A percentile compares a stretch with the other conserved stretches of the same genome.
Conservation (phyloP, 2,113 vertebrate genomes). For the Eubucco bourcierii region DNA sequence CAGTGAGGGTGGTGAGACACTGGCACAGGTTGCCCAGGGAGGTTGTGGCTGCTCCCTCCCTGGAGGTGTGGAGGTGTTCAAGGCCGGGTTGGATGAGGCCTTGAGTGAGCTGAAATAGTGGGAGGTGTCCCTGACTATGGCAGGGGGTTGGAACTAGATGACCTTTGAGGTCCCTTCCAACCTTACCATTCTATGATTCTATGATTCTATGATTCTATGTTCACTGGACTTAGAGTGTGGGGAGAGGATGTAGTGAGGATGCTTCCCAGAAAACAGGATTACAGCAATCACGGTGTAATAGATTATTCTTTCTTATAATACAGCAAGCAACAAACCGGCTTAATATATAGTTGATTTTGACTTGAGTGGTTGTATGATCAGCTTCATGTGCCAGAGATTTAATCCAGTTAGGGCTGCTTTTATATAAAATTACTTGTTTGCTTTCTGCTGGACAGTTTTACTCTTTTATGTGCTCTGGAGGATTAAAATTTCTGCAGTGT, state of each 20-base stretch:
- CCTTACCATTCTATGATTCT: no score
- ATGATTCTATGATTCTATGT: no score
- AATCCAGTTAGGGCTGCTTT: neutral
- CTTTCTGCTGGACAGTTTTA: neutral
- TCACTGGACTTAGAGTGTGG: neutral
- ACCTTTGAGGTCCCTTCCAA: no score
- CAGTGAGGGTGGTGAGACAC: no score
- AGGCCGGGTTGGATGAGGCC: no score
- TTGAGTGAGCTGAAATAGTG: no score
- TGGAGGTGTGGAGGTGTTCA: no score
- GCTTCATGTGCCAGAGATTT: constrained; percentile 5
- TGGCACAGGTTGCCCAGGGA: no score
- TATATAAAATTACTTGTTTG: neutral
- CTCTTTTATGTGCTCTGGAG: neutral
- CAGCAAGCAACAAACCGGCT: neutral
- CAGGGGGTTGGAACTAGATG: no score
- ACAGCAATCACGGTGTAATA: neutral
- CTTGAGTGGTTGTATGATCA: neutral
- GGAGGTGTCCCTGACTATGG: no score
- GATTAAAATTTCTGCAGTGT: neutral
- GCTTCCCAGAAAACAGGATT: neutral
- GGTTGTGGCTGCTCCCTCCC: no score
- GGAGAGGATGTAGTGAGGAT: neutral
- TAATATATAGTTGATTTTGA: constrained; percentile 13
- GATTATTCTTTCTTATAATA: constrained; percentile 3